Evolutionary conservation across 2,888 invertebrate genomes (phyloP), one percentile per base, ranked within the genome.

Genomic region (Leucophenga maculata): DNA sequence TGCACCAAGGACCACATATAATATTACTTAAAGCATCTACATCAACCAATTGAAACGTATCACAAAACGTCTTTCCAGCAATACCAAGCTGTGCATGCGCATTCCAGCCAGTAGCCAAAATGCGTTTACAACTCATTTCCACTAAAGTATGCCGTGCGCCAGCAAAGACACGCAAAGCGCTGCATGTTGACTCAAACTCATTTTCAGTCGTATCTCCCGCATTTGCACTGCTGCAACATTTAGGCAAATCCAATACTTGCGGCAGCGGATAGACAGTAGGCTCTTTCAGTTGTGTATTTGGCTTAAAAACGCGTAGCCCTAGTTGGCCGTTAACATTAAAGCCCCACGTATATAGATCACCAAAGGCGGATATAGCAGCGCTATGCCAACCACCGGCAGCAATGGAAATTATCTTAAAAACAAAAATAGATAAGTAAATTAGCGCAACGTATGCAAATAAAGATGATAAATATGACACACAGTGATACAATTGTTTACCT

Each of bases 311-410:
- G 44, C 88, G 86, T 39, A 94, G 87, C 8, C 97, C 97, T 16
- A 97, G 88, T 87, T 97, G 96, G 0, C 97, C 97, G 80, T 91
- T 92, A 73, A 94, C 93, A 88, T 97, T 97, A 93, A 95, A 96
- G 8, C 97, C 97, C 97, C 97, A 97, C 1, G 92, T 90, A 85
- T 97, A 97, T 0, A 97, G 83, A 86, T 97, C 97, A 14, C 96
- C 96, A 86, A 91, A 91, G 80, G 91, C 90, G 76, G 95, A 95
- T 8, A 96, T 86, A 11, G 93, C 95, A 65, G 93, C 91, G 67
- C 93, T 93, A 87, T 97, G 97, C 97, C 97, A 97, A 11, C 95
- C 96, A 8, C 95, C 95, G 50, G 94, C 93, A 60, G 93, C 91
- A 67, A 97, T 92, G 81, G 91, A 89, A 0, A 88, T 87, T 69